Percentiles rank a stretch among this genome's conserved stretches.
Evolutionary conservation across 2,888 invertebrate genomes (phyloP).

Genomic region (Idaea aversata): DNA sequence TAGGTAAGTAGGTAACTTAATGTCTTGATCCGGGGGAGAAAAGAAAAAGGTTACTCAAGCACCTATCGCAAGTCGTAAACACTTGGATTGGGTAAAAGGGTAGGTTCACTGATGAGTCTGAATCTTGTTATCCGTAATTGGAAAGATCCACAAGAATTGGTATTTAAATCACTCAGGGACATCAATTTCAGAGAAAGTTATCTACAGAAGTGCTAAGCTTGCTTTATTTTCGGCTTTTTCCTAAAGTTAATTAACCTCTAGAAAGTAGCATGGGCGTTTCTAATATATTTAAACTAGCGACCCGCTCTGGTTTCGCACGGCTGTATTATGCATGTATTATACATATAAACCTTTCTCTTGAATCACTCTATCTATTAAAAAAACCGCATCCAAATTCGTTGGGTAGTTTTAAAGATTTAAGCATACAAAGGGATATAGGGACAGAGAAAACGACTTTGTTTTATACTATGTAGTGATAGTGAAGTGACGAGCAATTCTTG

Average conservation of each 20-base stretch:
- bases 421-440: too few species aligned
- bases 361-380: too few species aligned
- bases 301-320: too few species aligned
- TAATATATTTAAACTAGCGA: too few species aligned
- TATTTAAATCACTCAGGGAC: neutral
- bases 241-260: neutral
- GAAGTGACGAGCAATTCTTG: too few species aligned
- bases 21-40: neutral
- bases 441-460: too few species aligned
- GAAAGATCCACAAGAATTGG: neutral
- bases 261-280: neutral
- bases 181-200: neutral
- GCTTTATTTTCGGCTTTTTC: neutral
- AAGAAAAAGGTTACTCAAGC: neutral
- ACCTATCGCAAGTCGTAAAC: neutral
- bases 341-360: too few species aligned
- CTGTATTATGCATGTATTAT: too few species aligned
- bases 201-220: neutral
- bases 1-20: neutral
- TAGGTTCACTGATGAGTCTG: neutral
- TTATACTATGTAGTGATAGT: too few species aligned
- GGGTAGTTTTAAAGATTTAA: too few species aligned
- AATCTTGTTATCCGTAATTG: neutral
- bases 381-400: too few species aligned
- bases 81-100: neutral